Base-by-base conservation (phyloP, 2,888 invertebrate species). In the Noctua pronuba region DNA sequence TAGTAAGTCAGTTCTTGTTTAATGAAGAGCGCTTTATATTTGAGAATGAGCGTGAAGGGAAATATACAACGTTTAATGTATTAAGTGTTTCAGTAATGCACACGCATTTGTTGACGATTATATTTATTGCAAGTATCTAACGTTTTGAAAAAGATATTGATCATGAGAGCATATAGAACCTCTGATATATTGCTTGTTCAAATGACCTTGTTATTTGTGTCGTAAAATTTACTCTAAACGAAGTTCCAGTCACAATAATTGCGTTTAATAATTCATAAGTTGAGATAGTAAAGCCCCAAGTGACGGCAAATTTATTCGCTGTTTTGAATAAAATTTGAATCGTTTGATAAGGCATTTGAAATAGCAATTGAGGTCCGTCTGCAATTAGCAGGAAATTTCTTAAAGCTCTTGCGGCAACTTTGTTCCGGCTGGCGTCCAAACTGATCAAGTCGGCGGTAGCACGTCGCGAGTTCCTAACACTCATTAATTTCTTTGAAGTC, bases 401-500 rank as follows among this genome's bases (percentile, higher is more conserved):
- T 92, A 93, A 94, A 94, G 94, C 94, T 93, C 92, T 92, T 89
- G 82, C 83, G 87, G 90, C 87, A 94, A 95, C 92, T 95, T 97
- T 95, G 96, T 96, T 97, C 96, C 96, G 95, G 96, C 94, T 96
- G 94, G 90, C 96, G 92, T 93, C 96, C 96, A 95, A 96, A 97
- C 96, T 97, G 97, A 96, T 96, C 94, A 93, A 94, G 93, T 93
- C 90, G 92, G 92, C 88, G 91, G 92, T 90, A 92, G 95, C 96
- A 96, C 96, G 96, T 96, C 94, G 92, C 91, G 92, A 96, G 94
- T 96, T 96, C 92, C 94, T 94, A 96, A 96, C 95, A 95, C 95
- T 96, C 96, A 96, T 96, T 96, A 96, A 96, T 96, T 95, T 96
- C 95, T 96, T 95, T 95, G 95, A 95, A 95, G 94, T 94, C 94